A percentile compares a stretch with the other conserved stretches of the same genome.
Conservation (phyloP, 1,140 invertebrate genomes). For the Meloidogyne chitwoodi region DNA sequence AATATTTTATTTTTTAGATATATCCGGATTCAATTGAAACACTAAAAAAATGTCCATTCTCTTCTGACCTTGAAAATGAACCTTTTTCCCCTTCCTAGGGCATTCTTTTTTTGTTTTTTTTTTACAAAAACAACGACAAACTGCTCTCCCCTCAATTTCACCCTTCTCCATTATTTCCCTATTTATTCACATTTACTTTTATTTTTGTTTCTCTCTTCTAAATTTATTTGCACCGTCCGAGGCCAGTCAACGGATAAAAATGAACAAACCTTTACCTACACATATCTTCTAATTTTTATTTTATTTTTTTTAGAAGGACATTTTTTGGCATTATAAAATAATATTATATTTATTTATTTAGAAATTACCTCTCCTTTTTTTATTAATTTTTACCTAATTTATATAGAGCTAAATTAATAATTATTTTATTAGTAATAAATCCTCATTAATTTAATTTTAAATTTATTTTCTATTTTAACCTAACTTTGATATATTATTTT, state of each 20-base stretch:
- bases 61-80: background rate
- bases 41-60: background rate
- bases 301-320: background rate
- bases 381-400: too few relatives aligned
- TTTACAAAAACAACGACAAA: constrained; percentile 1
- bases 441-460: too few relatives aligned
- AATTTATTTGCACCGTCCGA: background rate
- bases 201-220: constrained; percentile 2
- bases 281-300: background rate
- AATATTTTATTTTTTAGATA: background rate
- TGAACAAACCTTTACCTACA: background rate
- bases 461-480: too few relatives aligned
- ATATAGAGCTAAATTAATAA: too few relatives aligned
- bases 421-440: too few relatives aligned
- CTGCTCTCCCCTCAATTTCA: background rate
- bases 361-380: too few relatives aligned
- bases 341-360: too few relatives aligned
- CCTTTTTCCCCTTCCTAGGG: background rate
- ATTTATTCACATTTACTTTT: background rate
- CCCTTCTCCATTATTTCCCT: background rate
- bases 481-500: too few relatives aligned
- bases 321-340: too few relatives aligned
- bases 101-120: background rate
- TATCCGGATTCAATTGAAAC: background rate
- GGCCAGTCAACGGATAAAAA: background rate